Evolutionary conservation across 2,113 vertebrate species (phyloP).

Genomic region (Stictonetta naevosa): DNA sequence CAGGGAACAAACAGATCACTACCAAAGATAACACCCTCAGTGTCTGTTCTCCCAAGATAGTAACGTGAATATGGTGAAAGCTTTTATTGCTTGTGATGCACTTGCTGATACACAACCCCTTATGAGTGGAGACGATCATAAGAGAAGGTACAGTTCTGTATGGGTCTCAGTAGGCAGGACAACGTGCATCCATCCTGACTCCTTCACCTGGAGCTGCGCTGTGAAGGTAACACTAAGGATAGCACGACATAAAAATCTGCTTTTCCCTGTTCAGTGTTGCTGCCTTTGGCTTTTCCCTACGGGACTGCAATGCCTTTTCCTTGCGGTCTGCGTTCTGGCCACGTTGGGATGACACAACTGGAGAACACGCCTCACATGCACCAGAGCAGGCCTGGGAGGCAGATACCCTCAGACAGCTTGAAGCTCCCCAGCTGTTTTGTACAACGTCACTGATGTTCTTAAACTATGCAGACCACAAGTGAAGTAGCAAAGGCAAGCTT

Average conservation of each 20-base stretch:
- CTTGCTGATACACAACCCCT: background rate
- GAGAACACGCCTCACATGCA: background rate
- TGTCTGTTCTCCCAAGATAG: background rate
- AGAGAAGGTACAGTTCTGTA: background rate
- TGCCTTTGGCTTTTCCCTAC: background rate
- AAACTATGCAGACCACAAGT: background rate
- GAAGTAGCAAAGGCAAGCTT: background rate
- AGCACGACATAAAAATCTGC: background rate
- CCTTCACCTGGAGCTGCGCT: background rate
- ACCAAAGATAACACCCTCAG: background rate
- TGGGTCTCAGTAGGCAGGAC: background rate
- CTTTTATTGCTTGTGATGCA: background rate
- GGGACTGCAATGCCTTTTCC: background rate
- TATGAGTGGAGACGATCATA: background rate
- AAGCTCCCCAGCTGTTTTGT: background rate
- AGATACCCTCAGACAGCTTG: background rate
- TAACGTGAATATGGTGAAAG: background rate
- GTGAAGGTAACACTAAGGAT: background rate
- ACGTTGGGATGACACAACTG: background rate
- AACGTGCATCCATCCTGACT: rapidly evolving
- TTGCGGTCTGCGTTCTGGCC: background rate
- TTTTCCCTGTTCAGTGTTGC: background rate
- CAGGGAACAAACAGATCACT: background rate
- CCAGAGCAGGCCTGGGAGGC: background rate
- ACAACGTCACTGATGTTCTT: background rate